These are phyloP conservation scores for Augochlora pura DNA, from an alignment of 1,140 invertebrate genomes.

Conservation along the genomic window DNA sequence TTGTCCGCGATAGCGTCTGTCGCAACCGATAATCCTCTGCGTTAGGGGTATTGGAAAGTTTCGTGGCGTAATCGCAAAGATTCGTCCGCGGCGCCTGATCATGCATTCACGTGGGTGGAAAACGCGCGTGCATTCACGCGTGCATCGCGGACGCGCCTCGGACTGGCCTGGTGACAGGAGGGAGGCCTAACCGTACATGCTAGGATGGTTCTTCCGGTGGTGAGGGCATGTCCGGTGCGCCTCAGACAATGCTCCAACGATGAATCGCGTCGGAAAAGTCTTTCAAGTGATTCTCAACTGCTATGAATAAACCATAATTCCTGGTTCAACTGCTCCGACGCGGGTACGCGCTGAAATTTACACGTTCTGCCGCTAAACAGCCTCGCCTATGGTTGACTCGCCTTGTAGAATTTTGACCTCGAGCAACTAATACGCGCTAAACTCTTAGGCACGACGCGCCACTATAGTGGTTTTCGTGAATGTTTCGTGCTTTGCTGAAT, in stretches of 20 bases:
- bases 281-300: conserved; percentile 38
- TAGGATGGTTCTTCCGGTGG: conserved; percentile 72
- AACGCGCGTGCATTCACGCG: conserved; percentile 55
- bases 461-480: too few relatives aligned
- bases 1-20: background rate
- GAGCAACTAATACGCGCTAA: too few relatives aligned
- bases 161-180: conserved; percentile 30
- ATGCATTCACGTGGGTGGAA: conserved; percentile 30
- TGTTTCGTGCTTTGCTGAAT: too few relatives aligned
- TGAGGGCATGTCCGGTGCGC: conserved; percentile 71
- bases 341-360: too few relatives aligned
- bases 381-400: too few relatives aligned
- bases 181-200: conserved; percentile 42
- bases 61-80: conserved; percentile 4
- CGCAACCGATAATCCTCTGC: background rate
- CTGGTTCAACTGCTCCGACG: too few relatives aligned
- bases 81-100: background rate
- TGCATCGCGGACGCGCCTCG: conserved; percentile 60
- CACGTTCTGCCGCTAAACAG: too few relatives aligned
- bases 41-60: background rate
- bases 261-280: conserved; percentile 25
- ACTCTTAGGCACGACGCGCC: too few relatives aligned
- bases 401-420: too few relatives aligned
- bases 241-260: conserved; percentile 63
- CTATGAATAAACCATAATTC: background rate